Evolutionary conservation across 2,113 vertebrate species (phyloP).

Genomic region (Stegostoma tigrinum): DNA sequence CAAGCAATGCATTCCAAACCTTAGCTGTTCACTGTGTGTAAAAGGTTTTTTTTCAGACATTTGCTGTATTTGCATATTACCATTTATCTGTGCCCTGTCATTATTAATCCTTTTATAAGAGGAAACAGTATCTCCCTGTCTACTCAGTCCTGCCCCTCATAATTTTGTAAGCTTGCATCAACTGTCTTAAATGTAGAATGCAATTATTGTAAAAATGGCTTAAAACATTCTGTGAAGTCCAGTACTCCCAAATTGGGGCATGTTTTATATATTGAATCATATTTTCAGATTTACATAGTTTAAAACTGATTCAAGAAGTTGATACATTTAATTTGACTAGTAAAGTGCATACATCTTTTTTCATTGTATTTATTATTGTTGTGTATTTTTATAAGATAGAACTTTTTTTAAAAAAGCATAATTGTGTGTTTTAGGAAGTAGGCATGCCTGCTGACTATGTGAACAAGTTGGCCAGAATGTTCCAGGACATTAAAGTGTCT

Average conservation of each 20-base stretch:
- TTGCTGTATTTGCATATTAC: too few relatives aligned
- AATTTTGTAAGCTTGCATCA: too few relatives aligned
- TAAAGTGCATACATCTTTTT: neutral
- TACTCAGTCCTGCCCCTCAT: too few relatives aligned
- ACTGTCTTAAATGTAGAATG: neutral
- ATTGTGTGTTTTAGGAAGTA: constrained; percentile 75
- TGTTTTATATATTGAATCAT: neutral
- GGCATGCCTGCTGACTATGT: constrained; percentile 98
- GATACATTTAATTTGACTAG: neutral
- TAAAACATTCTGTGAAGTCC: neutral
- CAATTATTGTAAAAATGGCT: too few relatives aligned
- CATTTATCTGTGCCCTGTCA: too few relatives aligned
- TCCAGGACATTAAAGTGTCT: constrained; percentile 98
- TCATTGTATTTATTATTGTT: neutral
- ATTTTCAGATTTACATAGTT: neutral
- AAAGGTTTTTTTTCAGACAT: too few relatives aligned
- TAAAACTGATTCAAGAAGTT: neutral
- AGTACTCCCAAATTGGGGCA: neutral
- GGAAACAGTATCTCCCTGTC: too few relatives aligned
- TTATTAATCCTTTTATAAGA: too few relatives aligned
- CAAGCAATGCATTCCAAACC: too few relatives aligned
- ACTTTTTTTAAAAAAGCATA: neutral
- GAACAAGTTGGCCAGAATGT: constrained; percentile 97
- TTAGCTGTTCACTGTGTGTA: too few relatives aligned
- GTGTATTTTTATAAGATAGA: neutral